A percentile compares a stretch with the other conserved stretches of the same genome.
phyloP scores from a whole-genome alignment of 2,113 vertebrate species.

The Ellobius talpinus region DNA sequence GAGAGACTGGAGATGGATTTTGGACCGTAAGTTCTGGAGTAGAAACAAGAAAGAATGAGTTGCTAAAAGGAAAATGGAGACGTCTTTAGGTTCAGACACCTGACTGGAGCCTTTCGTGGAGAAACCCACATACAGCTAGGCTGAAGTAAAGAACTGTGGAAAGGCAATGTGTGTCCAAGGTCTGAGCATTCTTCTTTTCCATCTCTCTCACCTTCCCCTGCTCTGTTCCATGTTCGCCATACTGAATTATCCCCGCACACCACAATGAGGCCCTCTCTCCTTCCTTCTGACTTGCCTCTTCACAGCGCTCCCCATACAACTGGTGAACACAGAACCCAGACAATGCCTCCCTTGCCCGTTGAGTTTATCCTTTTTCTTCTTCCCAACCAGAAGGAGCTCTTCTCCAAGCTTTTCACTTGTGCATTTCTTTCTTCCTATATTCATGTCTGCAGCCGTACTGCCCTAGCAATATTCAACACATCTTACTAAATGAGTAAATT shows the following conservation, averaged over 20 bases:
- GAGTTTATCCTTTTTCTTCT: not conserved
- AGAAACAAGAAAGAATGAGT: not conserved
- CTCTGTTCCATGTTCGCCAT: too few relatives aligned
- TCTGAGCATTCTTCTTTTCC: not conserved
- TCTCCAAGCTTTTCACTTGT: accelerated
- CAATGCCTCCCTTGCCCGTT: not conserved
- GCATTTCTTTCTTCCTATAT: not conserved
- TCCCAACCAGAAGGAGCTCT: not conserved
- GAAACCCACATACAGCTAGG: accelerated
- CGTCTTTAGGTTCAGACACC: not conserved
- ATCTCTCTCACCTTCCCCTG: not conserved
- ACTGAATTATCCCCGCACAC: not conserved
- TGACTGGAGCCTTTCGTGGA: not conserved
- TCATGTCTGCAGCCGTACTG: not conserved
- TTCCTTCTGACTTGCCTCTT: too few relatives aligned
- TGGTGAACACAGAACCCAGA: not conserved
- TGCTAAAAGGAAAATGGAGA: not conserved
- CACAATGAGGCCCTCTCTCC: not conserved
- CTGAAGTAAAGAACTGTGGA: not conserved
- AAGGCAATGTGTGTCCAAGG: not conserved
- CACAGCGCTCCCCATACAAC: accelerated
- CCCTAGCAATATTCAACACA: accelerated
- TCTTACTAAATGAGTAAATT: not conserved
- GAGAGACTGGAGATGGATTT: not conserved
- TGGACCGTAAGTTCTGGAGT: accelerated